Evolutionary conservation across 1,140 invertebrate genomes (phyloP), one percentile per base, ranked within the genome.

Genomic region (Conus betulinus): DNA sequence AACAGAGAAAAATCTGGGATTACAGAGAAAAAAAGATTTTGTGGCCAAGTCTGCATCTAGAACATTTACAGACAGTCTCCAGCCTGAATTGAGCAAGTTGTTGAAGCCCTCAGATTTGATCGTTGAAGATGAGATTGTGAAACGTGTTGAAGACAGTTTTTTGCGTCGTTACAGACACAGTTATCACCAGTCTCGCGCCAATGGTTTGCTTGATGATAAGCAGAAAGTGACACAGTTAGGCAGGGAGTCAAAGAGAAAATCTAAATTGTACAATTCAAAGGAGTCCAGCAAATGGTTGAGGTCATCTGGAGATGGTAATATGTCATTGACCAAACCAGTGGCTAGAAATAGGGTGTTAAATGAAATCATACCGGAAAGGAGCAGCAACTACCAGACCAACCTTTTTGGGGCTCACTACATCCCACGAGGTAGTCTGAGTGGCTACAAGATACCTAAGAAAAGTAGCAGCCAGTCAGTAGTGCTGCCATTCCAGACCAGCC

Each of bases 311-410:
- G 82, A 84, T 17, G 67, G 67, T n/a, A 23, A 63, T 4, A 63
- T 11, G 57, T 11, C 55, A 27, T 15, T 15, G n/a, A 25, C 63
- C 27, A 85, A 74, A 53, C 53, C 71, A 52, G 39, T n/a, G 67
- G 11, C 67, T 17, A 87, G 57, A 55, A 92, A 88, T 10, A 87
- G 93, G 23, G 91, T 93, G 25, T 86, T 93, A 15, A 91, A 93
- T 89, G 93, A 93, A 88, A 92, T 93, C 15, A 91, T 91, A 23
- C 91, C 93, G 23, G 89, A 89, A 11, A 89, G 89, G 55, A 90
- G 89, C 53, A 87, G 90, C 39, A 82, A 83, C 87, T 87, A 89
- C 27, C 88, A 92, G 88, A 91, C 90, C 57, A 89, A 88, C 71
- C 83, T 88, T 57, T 90, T 89, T 88, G 89, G 90, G 81, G 81